These are phyloP conservation scores for Zosterops pallidus DNA, from an alignment of 2,113 vertebrate genomes.

Conservation along the genomic window DNA sequence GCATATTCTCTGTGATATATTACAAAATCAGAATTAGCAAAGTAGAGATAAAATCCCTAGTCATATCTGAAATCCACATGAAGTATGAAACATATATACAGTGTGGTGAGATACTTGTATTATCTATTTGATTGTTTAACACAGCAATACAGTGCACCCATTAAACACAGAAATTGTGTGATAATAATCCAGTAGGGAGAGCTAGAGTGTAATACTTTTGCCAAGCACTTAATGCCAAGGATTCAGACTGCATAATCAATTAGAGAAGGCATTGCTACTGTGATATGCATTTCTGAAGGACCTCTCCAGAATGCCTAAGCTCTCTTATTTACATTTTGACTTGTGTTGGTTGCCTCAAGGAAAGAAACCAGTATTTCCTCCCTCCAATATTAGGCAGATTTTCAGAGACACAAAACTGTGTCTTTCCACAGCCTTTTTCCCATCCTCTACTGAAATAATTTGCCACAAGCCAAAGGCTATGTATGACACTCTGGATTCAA, in stretches of 20 bases:
- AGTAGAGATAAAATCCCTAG: not conserved
- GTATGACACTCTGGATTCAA: not conserved
- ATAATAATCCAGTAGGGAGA: conserved; percentile 69
- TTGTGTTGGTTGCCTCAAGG: not conserved
- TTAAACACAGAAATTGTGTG: conserved; percentile 10
- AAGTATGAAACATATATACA: not conserved
- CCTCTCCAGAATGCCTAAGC: not conserved
- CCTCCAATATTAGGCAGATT: not conserved
- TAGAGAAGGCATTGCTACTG: not conserved
- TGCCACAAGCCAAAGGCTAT: not conserved
- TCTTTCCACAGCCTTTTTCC: not conserved
- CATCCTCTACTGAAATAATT: not conserved
- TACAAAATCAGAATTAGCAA: not conserved
- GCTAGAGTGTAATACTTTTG: conserved; percentile 54
- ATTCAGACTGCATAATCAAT: conserved; percentile 51
- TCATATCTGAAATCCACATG: not conserved
- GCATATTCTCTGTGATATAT: not conserved
- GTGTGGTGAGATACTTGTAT: not conserved
- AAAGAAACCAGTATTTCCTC: not conserved
- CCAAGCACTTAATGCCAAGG: conserved; percentile 21
- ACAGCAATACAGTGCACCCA: not conserved
- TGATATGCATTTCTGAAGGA: not conserved
- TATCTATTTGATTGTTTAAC: not conserved
- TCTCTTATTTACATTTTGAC: not conserved
- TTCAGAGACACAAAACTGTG: not conserved